Percentiles rank a stretch among this genome's conserved stretches.
These are phyloP conservation scores for Acinonyx jubatus DNA, from an alignment of 2,113 vertebrate genomes.

Conservation along the genomic window DNA sequence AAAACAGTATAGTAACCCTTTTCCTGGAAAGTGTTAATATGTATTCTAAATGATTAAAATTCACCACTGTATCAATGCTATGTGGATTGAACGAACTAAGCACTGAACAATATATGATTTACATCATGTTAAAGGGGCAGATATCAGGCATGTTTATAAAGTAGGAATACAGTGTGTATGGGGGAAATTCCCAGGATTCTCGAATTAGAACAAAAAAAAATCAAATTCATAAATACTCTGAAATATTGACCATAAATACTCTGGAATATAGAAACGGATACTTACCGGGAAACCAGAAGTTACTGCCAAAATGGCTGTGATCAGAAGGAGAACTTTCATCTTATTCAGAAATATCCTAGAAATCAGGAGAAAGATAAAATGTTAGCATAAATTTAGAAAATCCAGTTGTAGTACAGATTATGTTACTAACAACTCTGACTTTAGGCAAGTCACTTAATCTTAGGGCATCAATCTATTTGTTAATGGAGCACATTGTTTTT, in stretches of 20 bases:
- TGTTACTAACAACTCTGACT: background rate
- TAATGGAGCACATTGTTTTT: background rate
- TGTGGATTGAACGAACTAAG: background rate
- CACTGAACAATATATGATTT: background rate
- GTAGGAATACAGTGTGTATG: background rate
- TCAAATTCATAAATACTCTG: background rate
- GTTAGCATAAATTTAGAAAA: background rate
- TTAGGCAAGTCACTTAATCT: background rate
- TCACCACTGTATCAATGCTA: background rate
- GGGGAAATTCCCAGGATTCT: background rate
- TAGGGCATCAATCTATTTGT: background rate
- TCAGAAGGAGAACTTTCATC: constrained; percentile 63
- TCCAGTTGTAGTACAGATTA: too few relatives aligned
- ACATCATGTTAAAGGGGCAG: background rate
- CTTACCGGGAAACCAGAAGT: constrained; percentile 15
- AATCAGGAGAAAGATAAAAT: background rate
- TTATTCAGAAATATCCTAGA: background rate
- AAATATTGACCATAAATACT: background rate
- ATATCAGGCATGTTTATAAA: background rate
- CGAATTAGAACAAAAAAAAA: background rate
- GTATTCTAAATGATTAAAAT: background rate
- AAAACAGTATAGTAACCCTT: background rate
- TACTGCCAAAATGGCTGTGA: constrained; percentile 39
- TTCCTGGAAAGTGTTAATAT: background rate
- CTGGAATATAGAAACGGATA: background rate